These are phyloP conservation scores for Drosophila parabipectinata DNA, from an alignment of 1,140 invertebrate species.

Conservation along the genomic window DNA sequence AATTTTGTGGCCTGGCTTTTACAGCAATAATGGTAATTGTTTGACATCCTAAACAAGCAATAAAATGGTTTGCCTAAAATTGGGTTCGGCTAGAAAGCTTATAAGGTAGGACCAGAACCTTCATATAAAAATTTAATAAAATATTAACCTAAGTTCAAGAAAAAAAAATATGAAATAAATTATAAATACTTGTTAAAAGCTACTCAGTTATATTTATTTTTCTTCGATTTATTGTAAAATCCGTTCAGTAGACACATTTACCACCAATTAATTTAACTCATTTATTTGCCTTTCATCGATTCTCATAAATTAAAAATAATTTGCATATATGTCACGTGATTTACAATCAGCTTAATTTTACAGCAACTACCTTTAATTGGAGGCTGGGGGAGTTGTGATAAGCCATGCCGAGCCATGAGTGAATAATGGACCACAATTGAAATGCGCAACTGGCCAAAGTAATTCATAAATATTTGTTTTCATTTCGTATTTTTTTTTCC, in stretches of 20 bases:
- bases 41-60: conserved; percentile 50
- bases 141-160: background rate
- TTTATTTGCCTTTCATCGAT: conserved; percentile 51
- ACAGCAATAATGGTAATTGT: conserved; percentile 35
- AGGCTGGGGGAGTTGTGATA: background rate
- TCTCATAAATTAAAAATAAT: conserved; percentile 51
- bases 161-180: no score
- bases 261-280: conserved; percentile 58
- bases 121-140: background rate
- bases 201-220: background rate
- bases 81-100: conserved; percentile 11
- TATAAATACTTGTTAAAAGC: background rate
- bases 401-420: background rate
- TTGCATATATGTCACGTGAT: conserved; percentile 29
- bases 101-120: background rate
- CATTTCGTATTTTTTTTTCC: conserved; percentile 10
- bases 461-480: conserved; percentile 60
- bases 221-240: conserved; percentile 13
- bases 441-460: conserved; percentile 39
- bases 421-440: conserved; percentile 42
- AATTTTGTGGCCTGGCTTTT: conserved; percentile 22
- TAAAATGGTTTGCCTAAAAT: conserved; percentile 12
- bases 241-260: conserved; percentile 8
- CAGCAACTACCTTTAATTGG: conserved; percentile 3
- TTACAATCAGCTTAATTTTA: conserved; percentile 24